Evolutionary conservation across 2,113 vertebrate species (phyloP).

Genomic region (Brevimyrus niger): DNA sequence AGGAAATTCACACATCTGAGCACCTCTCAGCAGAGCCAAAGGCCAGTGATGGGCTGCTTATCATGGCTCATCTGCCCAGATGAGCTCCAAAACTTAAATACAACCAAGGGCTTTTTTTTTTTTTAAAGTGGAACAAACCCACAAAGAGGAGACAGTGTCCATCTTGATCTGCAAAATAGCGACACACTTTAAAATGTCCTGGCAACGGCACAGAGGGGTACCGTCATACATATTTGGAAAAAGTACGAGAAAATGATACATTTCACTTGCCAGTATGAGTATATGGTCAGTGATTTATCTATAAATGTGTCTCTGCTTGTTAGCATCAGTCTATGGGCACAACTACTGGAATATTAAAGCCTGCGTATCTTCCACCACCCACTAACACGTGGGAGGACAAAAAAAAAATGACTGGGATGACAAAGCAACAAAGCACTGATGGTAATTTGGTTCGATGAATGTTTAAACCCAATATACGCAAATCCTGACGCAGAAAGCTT

Average conservation of each 20-base stretch:
- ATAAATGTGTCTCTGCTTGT: background rate
- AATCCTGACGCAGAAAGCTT: background rate
- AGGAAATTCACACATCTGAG: background rate
- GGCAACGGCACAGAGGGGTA: background rate
- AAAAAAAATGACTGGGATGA: conserved; percentile 13
- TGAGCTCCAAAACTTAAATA: background rate
- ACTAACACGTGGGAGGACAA: conserved; percentile 13
- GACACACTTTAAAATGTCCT: background rate
- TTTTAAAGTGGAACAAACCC: background rate
- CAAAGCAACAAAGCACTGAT: conserved; percentile 15
- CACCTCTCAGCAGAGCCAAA: background rate
- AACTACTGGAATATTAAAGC: conserved; percentile 4
- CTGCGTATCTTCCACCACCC: conserved; percentile 8
- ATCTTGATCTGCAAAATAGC: background rate
- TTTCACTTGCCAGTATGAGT: background rate
- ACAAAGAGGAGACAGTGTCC: background rate
- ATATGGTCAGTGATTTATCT: background rate
- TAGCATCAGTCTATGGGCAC: background rate
- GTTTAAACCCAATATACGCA: conserved; percentile 1
- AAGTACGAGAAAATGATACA: background rate
- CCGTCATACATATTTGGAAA: background rate
- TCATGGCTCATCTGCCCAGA: background rate
- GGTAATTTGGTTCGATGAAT: conserved; percentile 11
- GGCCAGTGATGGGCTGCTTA: background rate
- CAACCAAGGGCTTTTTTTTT: background rate